These are phyloP conservation scores for Sakesphorus luctuosus DNA, from an alignment of 2,113 vertebrate genomes.

Conservation along the genomic window DNA sequence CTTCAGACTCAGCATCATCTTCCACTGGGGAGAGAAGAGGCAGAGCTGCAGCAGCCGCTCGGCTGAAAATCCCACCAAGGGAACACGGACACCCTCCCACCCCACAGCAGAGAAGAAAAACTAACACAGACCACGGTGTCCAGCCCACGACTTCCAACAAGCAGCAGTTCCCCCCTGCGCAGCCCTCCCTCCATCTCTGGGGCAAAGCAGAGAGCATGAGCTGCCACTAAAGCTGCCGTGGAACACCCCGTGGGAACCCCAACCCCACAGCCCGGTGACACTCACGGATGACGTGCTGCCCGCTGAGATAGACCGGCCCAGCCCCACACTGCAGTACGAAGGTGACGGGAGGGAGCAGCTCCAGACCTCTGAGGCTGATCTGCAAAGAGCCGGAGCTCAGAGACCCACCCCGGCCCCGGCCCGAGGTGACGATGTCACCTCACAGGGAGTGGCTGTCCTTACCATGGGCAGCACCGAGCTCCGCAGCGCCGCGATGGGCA, in stretches of 20 bases:
- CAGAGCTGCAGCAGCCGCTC: neutral
- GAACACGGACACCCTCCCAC: rapidly evolving
- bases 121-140: rapidly evolving
- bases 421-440: rapidly evolving
- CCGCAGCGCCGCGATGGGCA: conserved; percentile 64
- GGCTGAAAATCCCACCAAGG: rapidly evolving
- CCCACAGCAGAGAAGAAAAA: rapidly evolving
- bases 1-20: neutral
- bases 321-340: conserved; percentile 69
- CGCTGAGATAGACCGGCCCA: conserved; percentile 73
- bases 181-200: neutral
- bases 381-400: neutral
- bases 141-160: rapidly evolving
- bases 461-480: conserved; percentile 68
- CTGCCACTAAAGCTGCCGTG: neutral
- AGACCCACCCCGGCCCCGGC: too few relatives aligned
- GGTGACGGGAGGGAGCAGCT: conserved; percentile 70
- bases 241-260: neutral
- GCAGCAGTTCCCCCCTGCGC: neutral
- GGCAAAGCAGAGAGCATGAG: rapidly evolving
- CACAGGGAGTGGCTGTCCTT: rapidly evolving
- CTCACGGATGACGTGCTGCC: conserved; percentile 70
- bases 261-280: neutral
- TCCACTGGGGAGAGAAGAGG: neutral
- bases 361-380: conserved; percentile 70